phyloP scores from a whole-genome alignment of 1,140 invertebrate genomes.

The Calliphora vicina region DNA sequence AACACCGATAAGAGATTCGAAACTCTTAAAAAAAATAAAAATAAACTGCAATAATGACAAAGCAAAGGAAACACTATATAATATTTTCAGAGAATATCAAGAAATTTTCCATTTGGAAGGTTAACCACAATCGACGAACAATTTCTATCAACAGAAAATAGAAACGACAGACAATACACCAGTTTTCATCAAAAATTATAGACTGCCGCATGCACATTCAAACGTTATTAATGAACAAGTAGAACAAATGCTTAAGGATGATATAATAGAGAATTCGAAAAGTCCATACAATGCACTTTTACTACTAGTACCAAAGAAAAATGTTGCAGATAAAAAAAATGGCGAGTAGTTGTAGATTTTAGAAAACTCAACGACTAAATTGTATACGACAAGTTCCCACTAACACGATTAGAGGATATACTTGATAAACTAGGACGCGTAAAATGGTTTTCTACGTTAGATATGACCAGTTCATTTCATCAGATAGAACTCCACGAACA shows the following conservation, averaged over 20 bases:
- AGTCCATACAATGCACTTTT: conserved; percentile 42
- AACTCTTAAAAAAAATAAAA: conserved; percentile 1
- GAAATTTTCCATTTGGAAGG: conserved; percentile 42
- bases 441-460: conserved; percentile 63
- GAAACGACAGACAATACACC: conserved; percentile 46
- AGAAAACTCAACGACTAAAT: conserved; percentile 62
- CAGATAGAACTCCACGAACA: conserved; percentile 63
- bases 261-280: conserved; percentile 41
- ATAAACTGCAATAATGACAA: background rate
- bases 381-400: conserved; percentile 65
- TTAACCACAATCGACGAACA: conserved; percentile 43
- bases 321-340: conserved; percentile 43
- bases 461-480: conserved; percentile 65
- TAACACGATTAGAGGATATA: conserved; percentile 64
- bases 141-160: conserved; percentile 45
- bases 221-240: conserved; percentile 55
- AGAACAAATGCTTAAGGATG: conserved; percentile 47
- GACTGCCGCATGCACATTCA: conserved; percentile 55
- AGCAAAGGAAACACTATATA: background rate
- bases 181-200: conserved; percentile 50
- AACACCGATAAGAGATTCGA: background rate
- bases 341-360: conserved; percentile 62
- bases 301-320: conserved; percentile 48
- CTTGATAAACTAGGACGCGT: conserved; percentile 61
- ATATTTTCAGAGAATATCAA: background rate